A percentile compares a stretch with the other conserved stretches of the same genome.
phyloP scores from a whole-genome alignment of 2,888 invertebrate genomes.

The Parthenolecanium corni region DNA sequence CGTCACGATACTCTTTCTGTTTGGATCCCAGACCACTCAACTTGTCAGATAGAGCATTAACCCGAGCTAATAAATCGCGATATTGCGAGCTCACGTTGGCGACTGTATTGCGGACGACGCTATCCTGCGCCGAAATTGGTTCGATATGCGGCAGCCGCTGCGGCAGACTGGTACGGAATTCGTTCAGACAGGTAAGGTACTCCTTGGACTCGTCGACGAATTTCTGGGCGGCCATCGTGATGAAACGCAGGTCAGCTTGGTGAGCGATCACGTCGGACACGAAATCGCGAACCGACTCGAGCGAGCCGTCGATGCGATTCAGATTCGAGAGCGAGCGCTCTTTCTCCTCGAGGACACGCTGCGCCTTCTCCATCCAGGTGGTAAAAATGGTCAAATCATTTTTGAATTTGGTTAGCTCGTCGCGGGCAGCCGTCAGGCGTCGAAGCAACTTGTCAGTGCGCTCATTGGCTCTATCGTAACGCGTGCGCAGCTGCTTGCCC shows the following conservation, averaged over 20 bases:
- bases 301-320: constrained; percentile 53
- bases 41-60: constrained; percentile 70
- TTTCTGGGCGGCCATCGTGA: constrained; percentile 92
- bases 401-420: constrained; percentile 75
- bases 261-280: constrained; percentile 89
- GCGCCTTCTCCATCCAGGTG: constrained; percentile 70
- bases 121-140: constrained; percentile 55
- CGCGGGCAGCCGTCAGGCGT: constrained; percentile 63
- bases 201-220: constrained; percentile 93
- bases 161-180: constrained; percentile 73
- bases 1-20: constrained; percentile 67
- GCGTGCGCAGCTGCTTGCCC: constrained; percentile 67
- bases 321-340: constrained; percentile 69
- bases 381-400: constrained; percentile 70
- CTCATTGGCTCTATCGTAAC: constrained; percentile 70
- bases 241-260: constrained; percentile 88
- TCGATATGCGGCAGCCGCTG: constrained; percentile 69
- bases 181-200: constrained; percentile 69
- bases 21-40: constrained; percentile 66
- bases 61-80: constrained; percentile 67
- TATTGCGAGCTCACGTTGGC: constrained; percentile 66
- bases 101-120: constrained; percentile 64
- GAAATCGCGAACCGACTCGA: constrained; percentile 74
- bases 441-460: constrained; percentile 66
- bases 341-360: constrained; percentile 69